Evolutionary conservation across 2,113 vertebrate genomes (phyloP), one percentile per base, ranked within the genome.

Genomic region (Picathartes gymnocephalus): DNA sequence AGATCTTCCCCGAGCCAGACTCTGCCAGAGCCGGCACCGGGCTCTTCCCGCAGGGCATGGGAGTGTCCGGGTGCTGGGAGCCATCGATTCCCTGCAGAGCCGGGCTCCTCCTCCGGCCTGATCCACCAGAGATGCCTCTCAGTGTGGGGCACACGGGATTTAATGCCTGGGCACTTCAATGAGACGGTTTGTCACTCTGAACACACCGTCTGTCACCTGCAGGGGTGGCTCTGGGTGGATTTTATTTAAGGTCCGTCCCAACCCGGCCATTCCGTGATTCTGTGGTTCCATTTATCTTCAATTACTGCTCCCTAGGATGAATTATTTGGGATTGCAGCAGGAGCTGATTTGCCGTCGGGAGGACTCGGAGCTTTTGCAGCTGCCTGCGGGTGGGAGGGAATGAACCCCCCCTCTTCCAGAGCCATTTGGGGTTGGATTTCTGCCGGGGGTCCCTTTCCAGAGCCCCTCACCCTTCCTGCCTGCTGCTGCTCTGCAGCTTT

Each of bases 161-260:
- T 96, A 97, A 84, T 23, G n/a, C 97, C 96, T 95, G 97, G 96
- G 95, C 95, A 92, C 94, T 95, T 97, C 97, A 98, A 97, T 96
- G 97, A 95, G 97, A 97, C 82, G 93, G 97, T 98, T 96, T 97
- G 97, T 98, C 97, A 98, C 97, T 87, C 95, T 95, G 96, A 97
- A 92, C 96, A 77, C 81, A 77, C 27, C 87, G 94, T 98, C 93
- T 97, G 97, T 97, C 97, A 97, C 93, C 90, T 48, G 88, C 86
- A 42, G 39, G 14, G 48, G n/a, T 9, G 65, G 9, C 5, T 1
- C 4, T 7, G 66, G 57, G 0, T 5, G 56, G 42, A 16, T 5
- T 81, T 72, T 37, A 64, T 72, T 44, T 19, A 23, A 37, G 8
- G 10, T 44, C 51, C 7, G 22, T 33, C 23, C 51, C 44, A 23